Evolutionary conservation across 2,888 invertebrate species (phyloP), one percentile per base, ranked within the genome.

Genomic region (Apoda limacodes): DNA sequence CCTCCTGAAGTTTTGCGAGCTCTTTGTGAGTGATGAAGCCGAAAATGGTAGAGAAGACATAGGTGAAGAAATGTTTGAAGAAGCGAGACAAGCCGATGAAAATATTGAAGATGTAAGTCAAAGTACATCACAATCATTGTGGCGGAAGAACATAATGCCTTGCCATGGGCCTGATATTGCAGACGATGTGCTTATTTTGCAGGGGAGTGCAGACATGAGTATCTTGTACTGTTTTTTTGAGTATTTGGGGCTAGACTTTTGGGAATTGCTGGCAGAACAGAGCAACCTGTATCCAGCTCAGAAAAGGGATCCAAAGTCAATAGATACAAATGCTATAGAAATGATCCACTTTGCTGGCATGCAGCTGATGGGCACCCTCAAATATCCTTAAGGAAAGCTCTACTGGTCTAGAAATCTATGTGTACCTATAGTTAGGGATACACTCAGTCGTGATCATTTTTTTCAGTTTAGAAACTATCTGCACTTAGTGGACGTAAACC

Each of bases 221-320:
- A 35, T 30, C 32, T n/a, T n/a, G n/a, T n/a, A n/a, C n/a, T n/a
- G n/a, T n/a, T n/a, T n/a, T n/a, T n/a, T n/a, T n/a, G n/a, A 39
- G 22, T 39, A 37, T 35, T 29, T 42, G 24, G 35, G 21, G 11
- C 25, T 34, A 27, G 37, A 42, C 21, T 42, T 42, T 34, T 39
- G 42, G 37, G 24, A 39, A 32, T 25, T 35, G 25, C 17, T 32
- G 25, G 14, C 40, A 22, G 38, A 40, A 14, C 42, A 42, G 34
- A 40, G 26, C 7, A 42, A 40, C 22, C 25, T 37, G 30, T 40
- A 40, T 32, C 37, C 35, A 19, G 40, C 35, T 28, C 40, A 40
- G n/a, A 25, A 40, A 31, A 28, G 34, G 19, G 30, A 40, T 22
- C 19, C 34, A 10, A 37, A 25, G 24, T 29, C 36, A 30, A 25